A percentile compares a stretch with the other conserved stretches of the same genome.
These are phyloP conservation scores for Chaetogeoica ovagalla DNA, from an alignment of 2,888 invertebrate genomes.

Conservation along the genomic window DNA sequence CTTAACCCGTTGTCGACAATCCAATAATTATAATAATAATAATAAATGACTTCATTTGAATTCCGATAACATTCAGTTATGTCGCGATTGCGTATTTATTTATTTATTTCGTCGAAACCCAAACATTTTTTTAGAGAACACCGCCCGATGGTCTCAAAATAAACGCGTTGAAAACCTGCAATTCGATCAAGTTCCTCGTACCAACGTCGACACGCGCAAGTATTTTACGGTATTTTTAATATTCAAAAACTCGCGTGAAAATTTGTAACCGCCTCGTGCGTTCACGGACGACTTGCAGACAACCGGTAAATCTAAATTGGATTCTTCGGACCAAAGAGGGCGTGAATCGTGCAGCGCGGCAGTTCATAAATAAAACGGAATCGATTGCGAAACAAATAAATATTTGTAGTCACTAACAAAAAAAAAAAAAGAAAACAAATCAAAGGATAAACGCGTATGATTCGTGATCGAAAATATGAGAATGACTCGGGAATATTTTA, in stretches of 20 bases:
- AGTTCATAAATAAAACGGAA: conserved; percentile 14
- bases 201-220: neutral
- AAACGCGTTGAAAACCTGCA: neutral
- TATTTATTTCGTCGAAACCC: neutral
- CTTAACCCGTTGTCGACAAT: too few relatives aligned
- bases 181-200: conserved; percentile 11
- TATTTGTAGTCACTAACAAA: neutral
- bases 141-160: neutral
- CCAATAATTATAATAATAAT: too few relatives aligned
- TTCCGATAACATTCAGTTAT: too few relatives aligned
- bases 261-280: conserved; percentile 9
- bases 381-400: conserved; percentile 35
- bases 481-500: too few relatives aligned
- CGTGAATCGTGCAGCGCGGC: conserved; percentile 3
- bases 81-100: too few relatives aligned
- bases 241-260: conserved; percentile 26
- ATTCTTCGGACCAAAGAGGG: conserved; percentile 22
- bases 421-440: too few relatives aligned
- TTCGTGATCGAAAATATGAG: too few relatives aligned
- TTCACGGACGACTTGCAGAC: conserved; percentile 31
- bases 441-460: too few relatives aligned
- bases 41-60: too few relatives aligned
- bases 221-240: conserved; percentile 26
- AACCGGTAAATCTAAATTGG: conserved; percentile 37
- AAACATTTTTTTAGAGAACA: neutral